Conservation (phyloP, 2,888 invertebrate genomes). For the Vanessa cardui region DNA sequence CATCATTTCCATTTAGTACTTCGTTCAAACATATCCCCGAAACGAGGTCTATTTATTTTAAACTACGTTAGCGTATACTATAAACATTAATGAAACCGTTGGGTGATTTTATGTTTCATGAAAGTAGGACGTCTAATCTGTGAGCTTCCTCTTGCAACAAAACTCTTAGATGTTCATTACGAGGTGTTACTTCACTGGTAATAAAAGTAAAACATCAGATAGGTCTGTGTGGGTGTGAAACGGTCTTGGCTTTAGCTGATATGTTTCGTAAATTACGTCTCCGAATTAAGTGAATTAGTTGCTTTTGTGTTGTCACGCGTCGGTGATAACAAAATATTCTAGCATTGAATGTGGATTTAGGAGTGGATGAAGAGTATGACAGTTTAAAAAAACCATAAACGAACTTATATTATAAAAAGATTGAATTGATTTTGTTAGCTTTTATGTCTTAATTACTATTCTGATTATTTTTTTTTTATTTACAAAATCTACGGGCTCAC, state of each 20-base stretch:
- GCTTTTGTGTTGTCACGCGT: too few relatives aligned
- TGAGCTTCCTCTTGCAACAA: constrained; percentile 61
- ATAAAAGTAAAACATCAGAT: constrained; percentile 29
- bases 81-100: constrained; percentile 35
- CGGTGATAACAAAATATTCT: too few relatives aligned
- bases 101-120: constrained; percentile 39
- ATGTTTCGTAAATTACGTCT: constrained; percentile 18
- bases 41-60: constrained; percentile 37
- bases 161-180: constrained; percentile 42
- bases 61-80: constrained; percentile 22
- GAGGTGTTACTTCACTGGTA: constrained; percentile 36
- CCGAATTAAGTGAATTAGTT: too few relatives aligned
- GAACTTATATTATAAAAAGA: too few relatives aligned
- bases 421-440: too few relatives aligned
- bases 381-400: too few relatives aligned
- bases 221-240: constrained; percentile 22
- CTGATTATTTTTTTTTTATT: too few relatives aligned
- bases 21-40: constrained; percentile 23
- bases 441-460: too few relatives aligned
- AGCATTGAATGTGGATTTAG: too few relatives aligned
- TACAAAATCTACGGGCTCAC: too few relatives aligned
- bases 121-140: constrained; percentile 59
- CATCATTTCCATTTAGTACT: background rate
- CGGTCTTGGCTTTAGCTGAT: constrained; percentile 10
- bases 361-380: too few relatives aligned